Evolutionary conservation across 2,797 vertebrate species (phyloP), one percentile per base, ranked within the genome.

Genomic region (Phrynocephalus vlangalii): DNA sequence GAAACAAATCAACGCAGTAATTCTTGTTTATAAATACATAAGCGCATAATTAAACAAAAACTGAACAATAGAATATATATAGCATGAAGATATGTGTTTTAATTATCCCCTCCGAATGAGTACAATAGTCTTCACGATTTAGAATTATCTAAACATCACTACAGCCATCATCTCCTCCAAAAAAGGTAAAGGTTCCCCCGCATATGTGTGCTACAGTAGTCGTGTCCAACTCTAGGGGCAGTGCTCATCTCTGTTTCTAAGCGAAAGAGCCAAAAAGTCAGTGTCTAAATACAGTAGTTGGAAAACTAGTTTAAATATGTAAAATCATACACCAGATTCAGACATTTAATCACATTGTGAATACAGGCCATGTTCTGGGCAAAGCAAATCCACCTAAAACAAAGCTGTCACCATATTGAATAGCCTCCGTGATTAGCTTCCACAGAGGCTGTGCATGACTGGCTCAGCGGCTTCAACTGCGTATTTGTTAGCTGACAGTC

Each of bases 391-490:
- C 48, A 67, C 33, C 30, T 84, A 10, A 7, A 86, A 83, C 82
- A 80, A 82, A 30, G 5, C 28, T 92, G 9, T 70, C 63, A 38
- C 30, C 3, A 5, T 13, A 67, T 15, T 0, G 0, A 84, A 52
- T 5, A 13, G 2, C 79, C 18, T 87, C 84, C 63, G 76, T 82
- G 86, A 1, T 88, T 56, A 56, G 52, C 52, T 13, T 38, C 66
- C 66, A 75, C 1, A 68, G 18, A 73, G 48, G 86, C 86, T 93
- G 90, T 67, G 44, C 56, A 80, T 68, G 85, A 48, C 84, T 86
- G 88, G 71, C 56, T 84, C 90, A 92, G 93, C 79, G 80, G 91
- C 70, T 92, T 91, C 88, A 73, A 77, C 73, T 88, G 91, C 90
- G 85, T 86, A 66, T 87, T 78, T 87, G 81, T 88, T 92, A 91